Conservation (phyloP, 2,888 invertebrate genomes). For the Tetranychus piercei region DNA sequence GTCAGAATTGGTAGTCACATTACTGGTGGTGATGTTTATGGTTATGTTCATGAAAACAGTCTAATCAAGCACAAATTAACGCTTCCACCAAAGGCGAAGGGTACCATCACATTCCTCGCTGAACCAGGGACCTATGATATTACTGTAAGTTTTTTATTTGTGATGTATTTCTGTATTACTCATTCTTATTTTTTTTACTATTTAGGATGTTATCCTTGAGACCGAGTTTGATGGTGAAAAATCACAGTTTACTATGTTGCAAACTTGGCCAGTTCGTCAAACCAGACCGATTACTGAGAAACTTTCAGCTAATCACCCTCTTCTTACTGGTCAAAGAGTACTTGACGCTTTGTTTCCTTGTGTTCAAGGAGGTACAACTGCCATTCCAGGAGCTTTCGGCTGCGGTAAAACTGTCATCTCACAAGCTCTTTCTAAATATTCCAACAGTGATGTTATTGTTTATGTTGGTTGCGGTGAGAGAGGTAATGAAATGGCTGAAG, state of each 20-base stretch:
- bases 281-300: slow-evolving; percentile 93
- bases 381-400: slow-evolving; percentile 98
- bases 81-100: slow-evolving; percentile 80
- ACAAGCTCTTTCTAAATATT: slow-evolving; percentile 95
- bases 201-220: slow-evolving; percentile 79
- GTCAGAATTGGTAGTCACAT: slow-evolving; percentile 80
- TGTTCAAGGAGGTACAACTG: slow-evolving; percentile 95
- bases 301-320: slow-evolving; percentile 90
- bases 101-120: slow-evolving; percentile 87
- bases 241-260: slow-evolving; percentile 81
- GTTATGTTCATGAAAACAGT: slow-evolving; percentile 87
- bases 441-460: slow-evolving; percentile 96
- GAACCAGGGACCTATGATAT: slow-evolving; percentile 81
- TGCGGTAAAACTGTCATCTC: slow-evolving; percentile 99
- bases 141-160: slow-evolving; percentile 44
- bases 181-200: slow-evolving; percentile 11
- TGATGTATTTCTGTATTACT: background rate
- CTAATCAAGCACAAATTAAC: slow-evolving; percentile 92
- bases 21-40: slow-evolving; percentile 93
- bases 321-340: slow-evolving; percentile 93
- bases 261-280: slow-evolving; percentile 98
- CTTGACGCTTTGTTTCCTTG: slow-evolving; percentile 97
- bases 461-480: slow-evolving; percentile 99
- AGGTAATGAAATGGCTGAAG: slow-evolving; percentile 99
- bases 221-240: slow-evolving; percentile 95